Evolutionary conservation across 1,140 invertebrate genomes (phyloP), one percentile per base, ranked within the genome.

Genomic region (Drosophila sulfurigaster): DNA sequence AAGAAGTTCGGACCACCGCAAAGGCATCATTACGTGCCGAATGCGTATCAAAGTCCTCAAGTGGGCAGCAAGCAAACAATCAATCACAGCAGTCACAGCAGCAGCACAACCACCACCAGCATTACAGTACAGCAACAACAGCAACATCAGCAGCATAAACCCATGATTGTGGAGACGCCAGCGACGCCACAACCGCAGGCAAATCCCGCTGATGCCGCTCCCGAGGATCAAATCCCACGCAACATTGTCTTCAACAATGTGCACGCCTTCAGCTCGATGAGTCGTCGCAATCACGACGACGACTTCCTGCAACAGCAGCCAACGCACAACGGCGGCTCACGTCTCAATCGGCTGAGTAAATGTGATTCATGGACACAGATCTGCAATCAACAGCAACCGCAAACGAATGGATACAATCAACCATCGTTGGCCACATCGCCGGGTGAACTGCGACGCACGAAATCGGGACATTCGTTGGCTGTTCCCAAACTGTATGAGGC

Each of bases 331-430:
- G 60, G 32, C 6, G 79, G 79, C 4, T 71, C 81, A 65, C 81
- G 91, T 79, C 45, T 92, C 1, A 92, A 91, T 60, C 86, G 89
- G 4, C 88, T 97, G n/a, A 95, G 95, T 38, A 96, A 96, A 89
- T 96, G 96, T 1, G 96, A 96, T 91, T 97, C 96, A 0, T 97
- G 96, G 96, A 95, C 96, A 81, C 96, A 96, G 74, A 93, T 95
- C 82, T 93, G 68, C 70, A 86, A 71, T 78, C 82, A 91, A 7
- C 81, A 92, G 38, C 83, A 88, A 13, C 82, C 80, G 52, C 78
- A 78, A 7, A 11, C 7, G 1, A 13, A 15, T 28, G 54, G 54
- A 41, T 67, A 49, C 25, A 69, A 70, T 54, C 62, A 54, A 10
- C 25, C 41, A n/a, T 11, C 32, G 59, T 0, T 49, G 58, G 11